Evolutionary conservation across 2,113 vertebrate genomes (phyloP).

Genomic region (Larimichthys polyactis): DNA sequence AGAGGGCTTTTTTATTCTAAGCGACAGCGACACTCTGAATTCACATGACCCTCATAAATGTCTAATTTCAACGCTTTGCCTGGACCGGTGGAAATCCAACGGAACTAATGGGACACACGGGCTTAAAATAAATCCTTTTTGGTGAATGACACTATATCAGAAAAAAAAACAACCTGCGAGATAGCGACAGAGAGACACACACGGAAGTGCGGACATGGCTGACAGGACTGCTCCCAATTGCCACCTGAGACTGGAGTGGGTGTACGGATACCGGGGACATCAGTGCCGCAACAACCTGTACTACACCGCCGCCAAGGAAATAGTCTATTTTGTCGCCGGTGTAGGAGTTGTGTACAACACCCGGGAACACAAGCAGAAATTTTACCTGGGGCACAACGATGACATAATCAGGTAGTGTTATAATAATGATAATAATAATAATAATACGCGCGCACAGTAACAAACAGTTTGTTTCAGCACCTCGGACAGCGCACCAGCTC

Average conservation of each 20-base stretch:
- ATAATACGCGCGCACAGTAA: no score
- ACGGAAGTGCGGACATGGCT: slow-evolving; percentile 90
- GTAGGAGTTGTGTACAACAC: slow-evolving; percentile 98
- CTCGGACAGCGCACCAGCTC: slow-evolving; percentile 64
- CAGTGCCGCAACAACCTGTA: slow-evolving; percentile 99
- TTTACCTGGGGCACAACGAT: slow-evolving; percentile 98
- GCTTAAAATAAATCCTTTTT: slow-evolving; percentile 76
- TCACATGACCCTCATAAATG: slow-evolving; percentile 63
- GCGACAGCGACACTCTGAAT: slow-evolving; percentile 36
- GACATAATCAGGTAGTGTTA: slow-evolving; percentile 96
- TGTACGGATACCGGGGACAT: slow-evolving; percentile 98
- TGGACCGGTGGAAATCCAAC: slow-evolving; percentile 60
- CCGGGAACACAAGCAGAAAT: slow-evolving; percentile 98
- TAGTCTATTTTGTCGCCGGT: slow-evolving; percentile 98
- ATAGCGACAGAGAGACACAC: slow-evolving; percentile 72
- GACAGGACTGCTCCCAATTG: slow-evolving; percentile 96
- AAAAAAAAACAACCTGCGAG: slow-evolving; percentile 62
- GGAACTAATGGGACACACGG: slow-evolving; percentile 74
- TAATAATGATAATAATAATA: background rate
- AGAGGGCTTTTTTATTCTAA: slow-evolving; percentile 3
- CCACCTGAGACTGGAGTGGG: slow-evolving; percentile 98
- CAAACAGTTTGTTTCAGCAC: slow-evolving; percentile 65
- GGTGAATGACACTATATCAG: slow-evolving; percentile 78
- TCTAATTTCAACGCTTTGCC: slow-evolving; percentile 58
- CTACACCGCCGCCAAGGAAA: slow-evolving; percentile 97